Evolutionary conservation across 2,888 invertebrate species (phyloP).

Genomic region (Epirrhoe tristata): DNA sequence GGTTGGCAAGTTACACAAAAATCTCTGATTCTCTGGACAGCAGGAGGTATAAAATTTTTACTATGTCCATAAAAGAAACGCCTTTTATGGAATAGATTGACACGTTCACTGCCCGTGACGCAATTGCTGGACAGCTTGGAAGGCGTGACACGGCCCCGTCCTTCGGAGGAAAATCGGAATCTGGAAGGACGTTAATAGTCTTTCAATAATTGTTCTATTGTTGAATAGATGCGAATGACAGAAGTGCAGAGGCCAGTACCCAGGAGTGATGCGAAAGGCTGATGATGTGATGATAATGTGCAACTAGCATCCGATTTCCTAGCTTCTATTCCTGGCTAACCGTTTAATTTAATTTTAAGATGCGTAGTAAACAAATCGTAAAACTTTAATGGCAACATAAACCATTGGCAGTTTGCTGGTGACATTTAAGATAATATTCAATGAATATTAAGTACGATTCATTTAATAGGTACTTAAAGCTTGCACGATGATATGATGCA

Average conservation of each 20-base stretch:
- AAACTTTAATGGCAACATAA: conserved; percentile 28
- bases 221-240: too few relatives aligned
- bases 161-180: too few relatives aligned
- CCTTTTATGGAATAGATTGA: too few relatives aligned
- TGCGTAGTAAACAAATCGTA: conserved; percentile 14
- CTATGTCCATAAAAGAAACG: too few relatives aligned
- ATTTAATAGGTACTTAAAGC: conserved; percentile 7
- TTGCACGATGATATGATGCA: neutral
- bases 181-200: too few relatives aligned
- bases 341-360: neutral
- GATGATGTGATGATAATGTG: neutral
- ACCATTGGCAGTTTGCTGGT: conserved; percentile 14
- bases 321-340: neutral
- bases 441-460: conserved; percentile 26
- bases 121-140: too few relatives aligned
- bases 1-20: conserved; percentile 28
- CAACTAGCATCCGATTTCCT: neutral
- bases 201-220: too few relatives aligned
- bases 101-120: too few relatives aligned
- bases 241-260: too few relatives aligned
- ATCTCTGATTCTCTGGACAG: conserved; percentile 36
- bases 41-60: too few relatives aligned
- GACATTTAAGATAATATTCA: conserved; percentile 25
- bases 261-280: too few relatives aligned
- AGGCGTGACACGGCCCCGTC: too few relatives aligned